These are phyloP conservation scores for Zoanthus gigantus DNA, from an alignment of 92 coral and sea anemone genomes.

Conservation along the genomic window DNA sequence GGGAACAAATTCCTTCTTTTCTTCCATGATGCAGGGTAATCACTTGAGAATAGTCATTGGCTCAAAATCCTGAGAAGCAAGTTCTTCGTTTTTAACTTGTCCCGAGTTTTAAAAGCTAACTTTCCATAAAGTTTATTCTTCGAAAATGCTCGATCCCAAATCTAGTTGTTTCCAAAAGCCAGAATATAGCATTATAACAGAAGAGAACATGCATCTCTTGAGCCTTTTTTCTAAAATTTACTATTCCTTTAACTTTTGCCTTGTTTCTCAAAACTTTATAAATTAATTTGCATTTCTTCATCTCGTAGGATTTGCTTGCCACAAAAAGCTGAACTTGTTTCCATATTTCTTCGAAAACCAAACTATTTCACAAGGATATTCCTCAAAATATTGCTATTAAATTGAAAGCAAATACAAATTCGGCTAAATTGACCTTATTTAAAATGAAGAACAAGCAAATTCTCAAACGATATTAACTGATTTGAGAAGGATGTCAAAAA, in stretches of 20 bases:
- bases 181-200: background rate
- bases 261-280: background rate
- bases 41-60: background rate
- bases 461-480: background rate
- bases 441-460: background rate
- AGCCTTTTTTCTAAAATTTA: background rate
- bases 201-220: background rate
- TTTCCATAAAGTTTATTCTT: background rate
- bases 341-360: slow-evolving; percentile 24
- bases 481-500: background rate
- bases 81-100: background rate
- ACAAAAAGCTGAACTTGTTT: background rate
- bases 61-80: no score
- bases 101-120: background rate
- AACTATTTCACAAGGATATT: background rate
- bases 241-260: background rate
- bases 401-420: background rate
- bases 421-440: background rate
- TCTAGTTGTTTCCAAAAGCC: background rate
- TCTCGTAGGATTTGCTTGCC: no score
- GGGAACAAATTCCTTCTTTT: slow-evolving; percentile 33
- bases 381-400: background rate
- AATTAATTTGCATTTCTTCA: no score
- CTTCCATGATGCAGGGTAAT: slow-evolving; percentile 54
- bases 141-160: background rate